Conservation (phyloP, 2,797 vertebrate genomes). For the Spinus pinus region DNA sequence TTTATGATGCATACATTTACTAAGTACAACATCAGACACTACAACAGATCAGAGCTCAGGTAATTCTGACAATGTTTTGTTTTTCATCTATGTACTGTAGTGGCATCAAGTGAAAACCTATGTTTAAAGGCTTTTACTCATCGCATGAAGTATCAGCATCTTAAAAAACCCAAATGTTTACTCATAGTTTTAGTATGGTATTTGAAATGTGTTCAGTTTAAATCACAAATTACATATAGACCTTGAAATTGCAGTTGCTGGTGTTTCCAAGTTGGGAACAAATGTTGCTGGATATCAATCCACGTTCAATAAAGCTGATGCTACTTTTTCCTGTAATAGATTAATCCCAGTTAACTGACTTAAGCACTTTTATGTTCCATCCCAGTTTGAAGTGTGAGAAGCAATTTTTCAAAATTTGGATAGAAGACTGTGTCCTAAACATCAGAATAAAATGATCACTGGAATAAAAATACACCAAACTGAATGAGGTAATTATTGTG, state of each 20-base stretch:
- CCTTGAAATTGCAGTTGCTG: constrained; percentile 57
- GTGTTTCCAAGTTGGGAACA: constrained; percentile 56
- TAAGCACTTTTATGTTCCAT: neutral
- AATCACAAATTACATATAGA: constrained; percentile 44
- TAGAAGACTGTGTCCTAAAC: constrained; percentile 18
- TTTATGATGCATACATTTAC: constrained; percentile 88
- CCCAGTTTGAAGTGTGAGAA: constrained; percentile 12
- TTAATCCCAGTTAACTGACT: constrained; percentile 13
- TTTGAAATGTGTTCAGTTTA: constrained; percentile 40
- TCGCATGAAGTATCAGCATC: constrained; percentile 52
- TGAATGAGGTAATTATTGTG: constrained; percentile 69
- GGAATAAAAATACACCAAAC: constrained; percentile 58
- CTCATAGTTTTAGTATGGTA: neutral
- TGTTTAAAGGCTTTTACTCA: constrained; percentile 62
- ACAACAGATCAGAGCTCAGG: constrained; percentile 76
- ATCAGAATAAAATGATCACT: constrained; percentile 45
- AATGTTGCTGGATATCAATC: neutral
- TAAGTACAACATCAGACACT: constrained; percentile 88
- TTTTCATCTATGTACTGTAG: constrained; percentile 65
- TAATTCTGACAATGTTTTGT: constrained; percentile 69
- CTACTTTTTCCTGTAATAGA: neutral
- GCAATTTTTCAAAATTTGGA: constrained; percentile 2
- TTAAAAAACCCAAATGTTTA: constrained; percentile 8
- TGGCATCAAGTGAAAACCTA: constrained; percentile 62
- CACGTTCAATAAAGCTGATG: neutral